Evolutionary conservation across 2,113 vertebrate genomes (phyloP), one percentile per base, ranked within the genome.

Genomic region (Festucalex cinctus): DNA sequence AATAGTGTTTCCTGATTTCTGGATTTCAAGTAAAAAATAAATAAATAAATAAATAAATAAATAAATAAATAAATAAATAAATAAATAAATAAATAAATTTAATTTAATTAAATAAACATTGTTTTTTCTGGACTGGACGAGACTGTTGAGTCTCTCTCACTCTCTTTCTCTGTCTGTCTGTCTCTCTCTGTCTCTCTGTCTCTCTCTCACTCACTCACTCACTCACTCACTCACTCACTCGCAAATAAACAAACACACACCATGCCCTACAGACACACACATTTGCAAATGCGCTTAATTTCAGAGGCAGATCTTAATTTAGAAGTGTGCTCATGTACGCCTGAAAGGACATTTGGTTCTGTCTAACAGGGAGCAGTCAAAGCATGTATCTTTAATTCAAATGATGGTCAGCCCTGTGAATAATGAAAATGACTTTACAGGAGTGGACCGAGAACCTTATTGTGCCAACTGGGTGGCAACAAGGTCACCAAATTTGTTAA

Each of bases 381-480:
- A 68, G 56, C 68, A 58, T 77, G 75, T 76, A 78, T 81, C 62
- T 82, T 86, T 82, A 84, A 86, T 85, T 81, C 65, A 79, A 44
- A 73, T 51, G 77, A 49, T 32, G 74, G 78, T 76, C 79, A 81
- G 66, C 63, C 61, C 62, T 22, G 59, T 82, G 80, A 88, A 87
- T 86, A 80, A 88, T 83, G 63, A 78, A 84, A 3, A 58, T 69
- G 41, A 28, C 26, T 5, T 19, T 17, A 70, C 48, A 72, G 53
- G 72, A 60, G 66, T 62, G 63, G 58, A 68, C 66, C 1, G 39
- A 26, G 60, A 24, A 5, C 3, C 13, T 43, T 26, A 7, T 61
- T 39, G 60, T 24, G 39, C 19, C 2, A 36, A 5, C 32, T 10
- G 57, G 8, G 6, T n/a, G n/a, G n/a, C n/a, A n/a, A n/a, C n/a